Evolutionary conservation across 2,113 vertebrate species (phyloP).

Genomic region (Pteruthius melanotis): DNA sequence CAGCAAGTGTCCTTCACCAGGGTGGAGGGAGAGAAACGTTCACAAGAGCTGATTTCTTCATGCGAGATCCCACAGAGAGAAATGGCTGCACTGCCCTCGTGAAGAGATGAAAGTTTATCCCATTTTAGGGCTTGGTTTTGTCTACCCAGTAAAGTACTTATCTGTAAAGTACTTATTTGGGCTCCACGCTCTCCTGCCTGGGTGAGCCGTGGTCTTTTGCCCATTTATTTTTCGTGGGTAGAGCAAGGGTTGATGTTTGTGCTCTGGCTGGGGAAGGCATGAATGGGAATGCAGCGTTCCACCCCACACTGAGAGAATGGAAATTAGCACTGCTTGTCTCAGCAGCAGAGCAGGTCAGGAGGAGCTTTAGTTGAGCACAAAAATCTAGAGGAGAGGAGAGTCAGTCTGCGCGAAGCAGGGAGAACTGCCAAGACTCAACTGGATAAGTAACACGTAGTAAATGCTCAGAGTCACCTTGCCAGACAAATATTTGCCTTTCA

Average conservation of each 20-base stretch:
- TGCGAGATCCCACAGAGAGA: neutral
- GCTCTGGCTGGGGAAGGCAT: neutral
- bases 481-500: constrained; percentile 62
- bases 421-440: constrained; percentile 59
- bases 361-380: neutral
- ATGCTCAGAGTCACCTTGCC: constrained; percentile 58
- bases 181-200: neutral
- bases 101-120: constrained; percentile 5
- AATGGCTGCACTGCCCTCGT: neutral
- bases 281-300: neutral
- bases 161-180: neutral
- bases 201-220: neutral
- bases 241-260: neutral
- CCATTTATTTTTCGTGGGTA: neutral
- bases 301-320: neutral
- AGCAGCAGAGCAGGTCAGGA: neutral
- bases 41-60: neutral
- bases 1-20: constrained; percentile 50
- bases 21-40: neutral
- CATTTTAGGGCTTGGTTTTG: neutral
- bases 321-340: neutral
- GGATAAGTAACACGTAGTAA: constrained; percentile 58
- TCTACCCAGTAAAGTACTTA: neutral
- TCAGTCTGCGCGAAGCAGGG: neutral
- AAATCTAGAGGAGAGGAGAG: neutral